Evolutionary conservation across 2,888 invertebrate genomes (phyloP).

Genomic region (Volucella inflata): DNA sequence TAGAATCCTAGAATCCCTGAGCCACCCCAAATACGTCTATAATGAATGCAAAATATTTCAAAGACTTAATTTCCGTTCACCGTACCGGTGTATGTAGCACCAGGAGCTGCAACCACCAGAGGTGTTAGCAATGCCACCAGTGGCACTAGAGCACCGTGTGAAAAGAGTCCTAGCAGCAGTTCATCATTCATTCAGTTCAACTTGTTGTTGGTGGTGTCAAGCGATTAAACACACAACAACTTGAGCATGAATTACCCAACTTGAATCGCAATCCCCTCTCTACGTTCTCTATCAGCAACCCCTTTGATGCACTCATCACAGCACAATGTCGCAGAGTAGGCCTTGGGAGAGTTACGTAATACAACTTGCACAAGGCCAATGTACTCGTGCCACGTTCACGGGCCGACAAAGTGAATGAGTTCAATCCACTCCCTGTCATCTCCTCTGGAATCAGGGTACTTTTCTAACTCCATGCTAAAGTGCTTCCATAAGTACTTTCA

Average conservation of each 20-base stretch:
- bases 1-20: neutral
- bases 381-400: conserved; percentile 37
- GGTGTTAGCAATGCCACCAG: neutral
- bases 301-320: conserved; percentile 23
- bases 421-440: conserved; percentile 28
- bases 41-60: conserved; percentile 72
- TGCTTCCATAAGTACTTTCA: conserved; percentile 69
- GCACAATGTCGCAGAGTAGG: conserved; percentile 29
- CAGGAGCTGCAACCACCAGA: conserved; percentile 4
- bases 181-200: conserved; percentile 72
- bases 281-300: conserved; percentile 42
- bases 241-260: conserved; percentile 71
- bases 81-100: conserved; percentile 4
- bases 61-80: conserved; percentile 74
- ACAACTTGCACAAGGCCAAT: conserved; percentile 39
- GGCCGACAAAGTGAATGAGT: conserved; percentile 72
- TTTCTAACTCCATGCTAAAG: conserved; percentile 20
- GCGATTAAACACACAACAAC: conserved; percentile 75
- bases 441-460: conserved; percentile 43
- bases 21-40: conserved; percentile 4
- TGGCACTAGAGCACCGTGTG: neutral
- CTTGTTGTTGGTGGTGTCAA: conserved; percentile 74
- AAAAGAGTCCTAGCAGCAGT: conserved; percentile 53
- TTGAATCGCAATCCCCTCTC: conserved; percentile 45
- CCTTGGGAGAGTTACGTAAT: neutral